Evolutionary conservation across 2,113 vertebrate species (phyloP), one percentile per base, ranked within the genome.

Genomic region (Perca schrenkii): DNA sequence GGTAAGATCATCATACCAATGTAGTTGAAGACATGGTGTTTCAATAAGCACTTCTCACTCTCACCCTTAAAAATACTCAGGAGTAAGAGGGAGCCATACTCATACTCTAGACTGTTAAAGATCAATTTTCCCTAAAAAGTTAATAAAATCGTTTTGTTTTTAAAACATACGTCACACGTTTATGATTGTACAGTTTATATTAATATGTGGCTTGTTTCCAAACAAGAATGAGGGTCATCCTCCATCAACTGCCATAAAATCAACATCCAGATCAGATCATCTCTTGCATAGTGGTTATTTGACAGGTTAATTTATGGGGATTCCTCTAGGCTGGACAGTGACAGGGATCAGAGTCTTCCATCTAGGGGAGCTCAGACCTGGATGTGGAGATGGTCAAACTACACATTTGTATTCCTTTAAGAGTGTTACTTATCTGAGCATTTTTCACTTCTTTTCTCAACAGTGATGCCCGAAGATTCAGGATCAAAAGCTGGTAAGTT

Each of bases 1-100:
- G 92, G 98, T 98, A 95, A 95, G 93, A 91, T 46, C 28, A 63
- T 52, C 34, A 60, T 49, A 58, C 19, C 14, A n/a, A 19, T 52
- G 6, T 14, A 1, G 5, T 43, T 16, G 13, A 46, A 17, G n/a
- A 25, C 17, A 52, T 19, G 0, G 3, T 31, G 17, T 47, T 58
- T 15, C 52, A 3, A 52, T 22, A 6, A 53, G 31, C 15, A 47
- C 40, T 25, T 47, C 34, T 10, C 40, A 11, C 8, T 15, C 67
- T 19, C 25, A 10, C 47, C 52, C 57, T 53, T 36, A 34, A 10
- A 50, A 50, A 74, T 13, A 8, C 8, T 46, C 43, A 22, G 8
- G 8, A 40, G 28, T 63, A 63, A 53, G n/a, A 40, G 8, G 21
- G 14, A 61, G 43, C 17, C 28, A 50, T 13, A 7, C 22, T 28